Evolutionary conservation across 2,797 vertebrate species (phyloP).

Genomic region (Gobionotothen gibberifrons): DNA sequence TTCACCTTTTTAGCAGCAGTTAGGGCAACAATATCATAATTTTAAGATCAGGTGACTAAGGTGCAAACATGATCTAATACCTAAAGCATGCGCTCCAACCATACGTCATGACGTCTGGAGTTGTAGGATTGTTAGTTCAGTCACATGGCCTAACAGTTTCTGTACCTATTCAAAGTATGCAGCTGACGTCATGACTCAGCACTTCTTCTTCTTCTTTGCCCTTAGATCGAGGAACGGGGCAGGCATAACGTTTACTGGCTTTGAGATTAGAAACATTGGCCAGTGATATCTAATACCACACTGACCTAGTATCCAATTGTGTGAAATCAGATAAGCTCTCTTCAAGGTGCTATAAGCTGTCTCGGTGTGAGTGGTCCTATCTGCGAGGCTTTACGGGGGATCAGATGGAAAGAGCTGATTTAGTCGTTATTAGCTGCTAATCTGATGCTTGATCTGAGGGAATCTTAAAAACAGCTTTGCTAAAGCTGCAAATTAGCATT

Average conservation of each 20-base stretch:
- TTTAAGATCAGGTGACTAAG: conserved; percentile 12
- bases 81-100: conserved; percentile 38
- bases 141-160: conserved; percentile 29
- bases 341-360: conserved; percentile 68
- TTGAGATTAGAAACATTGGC: conserved; percentile 70
- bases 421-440: conserved; percentile 68
- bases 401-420: conserved; percentile 74
- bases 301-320: conserved; percentile 74
- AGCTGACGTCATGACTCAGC: conserved; percentile 56
- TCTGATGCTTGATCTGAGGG: conserved; percentile 52
- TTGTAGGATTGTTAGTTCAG: conserved; percentile 33
- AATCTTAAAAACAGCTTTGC: conserved; percentile 52
- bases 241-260: conserved; percentile 51
- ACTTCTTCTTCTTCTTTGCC: conserved; percentile 31
- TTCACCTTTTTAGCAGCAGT: neutral
- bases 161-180: conserved; percentile 35
- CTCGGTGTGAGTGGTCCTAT: conserved; percentile 67
- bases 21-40: conserved; percentile 9
- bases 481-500: conserved; percentile 38
- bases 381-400: conserved; percentile 63
- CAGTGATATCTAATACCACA: conserved; percentile 66
- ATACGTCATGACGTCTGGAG: conserved; percentile 33
- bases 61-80: conserved; percentile 34
- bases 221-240: conserved; percentile 27
- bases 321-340: conserved; percentile 78